These are phyloP conservation scores for Armadillidium nasatum DNA, from an alignment of 1,140 invertebrate species.

Conservation along the genomic window DNA sequence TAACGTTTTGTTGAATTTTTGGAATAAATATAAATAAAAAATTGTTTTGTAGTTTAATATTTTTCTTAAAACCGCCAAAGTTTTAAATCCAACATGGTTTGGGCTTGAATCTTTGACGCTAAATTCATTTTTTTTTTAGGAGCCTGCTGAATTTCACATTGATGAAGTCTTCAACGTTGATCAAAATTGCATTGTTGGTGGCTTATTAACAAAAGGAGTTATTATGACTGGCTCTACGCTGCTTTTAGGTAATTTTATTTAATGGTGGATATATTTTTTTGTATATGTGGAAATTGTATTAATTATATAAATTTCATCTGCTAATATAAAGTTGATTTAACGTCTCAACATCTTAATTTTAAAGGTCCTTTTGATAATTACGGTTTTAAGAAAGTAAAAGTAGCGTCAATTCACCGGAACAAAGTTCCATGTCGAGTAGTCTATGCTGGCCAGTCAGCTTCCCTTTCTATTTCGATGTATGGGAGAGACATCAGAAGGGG, in stretches of 20 bases:
- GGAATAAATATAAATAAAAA: too few species aligned
- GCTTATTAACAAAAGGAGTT: constrained; percentile 73
- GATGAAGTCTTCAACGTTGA: constrained; percentile 85
- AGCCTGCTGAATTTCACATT: constrained; percentile 80
- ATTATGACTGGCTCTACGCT: constrained; percentile 76
- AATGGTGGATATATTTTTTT: too few species aligned
- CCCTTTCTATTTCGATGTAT: constrained; percentile 68
- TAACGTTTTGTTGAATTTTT: too few species aligned
- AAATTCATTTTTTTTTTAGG: too few species aligned
- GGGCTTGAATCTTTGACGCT: too few species aligned
- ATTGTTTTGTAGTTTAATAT: too few species aligned
- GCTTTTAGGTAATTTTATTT: constrained; percentile 57
- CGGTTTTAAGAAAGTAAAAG: constrained; percentile 68
- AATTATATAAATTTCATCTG: background rate
- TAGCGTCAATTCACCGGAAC: constrained; percentile 83
- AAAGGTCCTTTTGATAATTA: constrained; percentile 77
- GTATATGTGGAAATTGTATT: too few species aligned
- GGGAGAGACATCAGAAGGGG: constrained; percentile 67
- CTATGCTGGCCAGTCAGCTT: constrained; percentile 83
- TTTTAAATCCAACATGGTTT: too few species aligned
- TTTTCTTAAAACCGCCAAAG: too few species aligned
- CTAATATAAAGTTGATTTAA: background rate
- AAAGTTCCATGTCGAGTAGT: constrained; percentile 80
- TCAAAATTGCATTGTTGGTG: constrained; percentile 71
- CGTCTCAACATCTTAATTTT: background rate